These are phyloP conservation scores for Anthopleura sola DNA, from an alignment of 64 coral and sea anemone species.

Conservation along the genomic window DNA sequence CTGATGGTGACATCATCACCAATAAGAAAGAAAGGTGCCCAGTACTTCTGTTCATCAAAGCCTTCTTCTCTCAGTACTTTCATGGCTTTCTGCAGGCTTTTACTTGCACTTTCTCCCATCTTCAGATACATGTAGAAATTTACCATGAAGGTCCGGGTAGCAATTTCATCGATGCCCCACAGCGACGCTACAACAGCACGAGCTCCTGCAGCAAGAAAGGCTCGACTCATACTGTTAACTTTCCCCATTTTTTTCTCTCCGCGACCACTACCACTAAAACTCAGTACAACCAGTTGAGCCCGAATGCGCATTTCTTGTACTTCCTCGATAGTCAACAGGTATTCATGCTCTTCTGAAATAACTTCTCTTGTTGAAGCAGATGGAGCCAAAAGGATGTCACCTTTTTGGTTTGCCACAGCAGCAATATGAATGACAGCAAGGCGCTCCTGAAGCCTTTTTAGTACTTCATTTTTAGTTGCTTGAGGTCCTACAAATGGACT, in stretches of 20 bases:
- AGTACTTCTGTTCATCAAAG: neutral
- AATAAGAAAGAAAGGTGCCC: constrained; percentile 52
- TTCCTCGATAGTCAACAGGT: constrained; percentile 36
- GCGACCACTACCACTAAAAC: constrained; percentile 11
- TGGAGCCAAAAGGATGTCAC: constrained; percentile 35
- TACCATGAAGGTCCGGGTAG: constrained; percentile 24
- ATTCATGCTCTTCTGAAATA: constrained; percentile 20
- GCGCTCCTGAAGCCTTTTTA: neutral
- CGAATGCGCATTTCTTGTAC: constrained; percentile 16
- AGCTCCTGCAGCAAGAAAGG: constrained; percentile 45
- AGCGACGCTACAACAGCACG: constrained; percentile 32
- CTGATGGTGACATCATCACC: constrained; percentile 42
- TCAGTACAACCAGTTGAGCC: constrained; percentile 51
- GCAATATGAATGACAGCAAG: constrained; percentile 20
- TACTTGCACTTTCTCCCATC: constrained; percentile 29
- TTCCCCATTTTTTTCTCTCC: constrained; percentile 15
- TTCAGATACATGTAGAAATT: constrained; percentile 33
- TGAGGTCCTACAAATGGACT: constrained; percentile 1
- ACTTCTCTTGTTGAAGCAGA: neutral
- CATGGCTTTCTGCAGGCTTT: constrained; percentile 31
- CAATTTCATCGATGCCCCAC: constrained; percentile 17
- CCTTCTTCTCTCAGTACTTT: neutral
- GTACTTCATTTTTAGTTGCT: constrained; percentile 25
- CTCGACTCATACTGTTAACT: constrained; percentile 39
- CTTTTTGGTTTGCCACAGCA: constrained; percentile 22